Evolutionary conservation across 2,797 vertebrate species (phyloP), one percentile per base, ranked within the genome.

Genomic region (Rhinella marina): DNA sequence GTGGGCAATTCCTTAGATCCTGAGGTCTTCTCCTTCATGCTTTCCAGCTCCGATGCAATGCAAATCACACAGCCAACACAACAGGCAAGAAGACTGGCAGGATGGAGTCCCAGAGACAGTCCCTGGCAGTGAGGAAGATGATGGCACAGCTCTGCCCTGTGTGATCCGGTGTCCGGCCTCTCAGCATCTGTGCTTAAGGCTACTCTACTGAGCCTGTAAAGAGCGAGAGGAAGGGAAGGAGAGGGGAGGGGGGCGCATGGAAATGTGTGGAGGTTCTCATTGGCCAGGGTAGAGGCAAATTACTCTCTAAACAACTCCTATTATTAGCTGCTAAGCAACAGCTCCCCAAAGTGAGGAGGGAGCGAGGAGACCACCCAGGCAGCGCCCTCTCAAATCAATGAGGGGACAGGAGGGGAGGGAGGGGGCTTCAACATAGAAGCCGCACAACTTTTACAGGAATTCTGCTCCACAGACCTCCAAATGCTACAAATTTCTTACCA

Each of bases 291-390:
- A 96, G 96, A 96, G 95, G 96, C 96, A 97, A 97, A 97, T 97
- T 96, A 97, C 96, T 96, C 94, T 94, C 95, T 96, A 97, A 97
- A 97, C 96, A 96, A 96, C 96, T 95, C 96, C 96, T 96, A 96
- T 97, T 97, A 97, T 97, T 96, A 97, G 96, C 96, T 97, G 96
- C 96, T 97, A 97, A 96, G 96, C 96, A 97, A 97, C 96, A 96
- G 96, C 96, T 96, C 96, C 93, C 95, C 96, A 96, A 96, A 96
- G 96, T 96, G 95, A 96, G 95, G 96, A 95, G 96, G 41, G 95
- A 96, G 94, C 95, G 25, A 9, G 90, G 93, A 93, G 96, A 96
- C 96, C 96, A 97, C 96, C 96, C 96, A 97, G 94, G 95, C 95
- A 93, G 95, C 70, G 80, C 89, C 77, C 87, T 93, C 90, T 91